Conservation (phyloP, 2,113 vertebrate genomes). For the Sminthopsis crassicaudata region DNA sequence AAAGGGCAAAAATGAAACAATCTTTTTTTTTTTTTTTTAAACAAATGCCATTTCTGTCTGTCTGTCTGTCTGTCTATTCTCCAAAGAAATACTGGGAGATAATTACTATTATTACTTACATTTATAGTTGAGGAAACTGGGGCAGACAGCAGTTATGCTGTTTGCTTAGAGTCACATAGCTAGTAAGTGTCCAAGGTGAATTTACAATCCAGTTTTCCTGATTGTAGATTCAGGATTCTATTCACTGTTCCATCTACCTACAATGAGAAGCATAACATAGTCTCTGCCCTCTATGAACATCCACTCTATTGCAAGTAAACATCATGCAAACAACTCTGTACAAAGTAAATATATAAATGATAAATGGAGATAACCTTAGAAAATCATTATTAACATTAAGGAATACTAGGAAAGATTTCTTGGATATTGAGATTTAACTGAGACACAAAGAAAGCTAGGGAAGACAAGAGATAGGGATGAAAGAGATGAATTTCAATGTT, state of each 20-base stretch:
- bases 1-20: not conserved
- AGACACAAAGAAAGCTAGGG: not conserved
- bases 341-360: too few relatives aligned
- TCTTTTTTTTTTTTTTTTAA: not conserved
- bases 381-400: not conserved
- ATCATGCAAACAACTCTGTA: not conserved
- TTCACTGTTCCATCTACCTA: not conserved
- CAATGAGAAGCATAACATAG: not conserved
- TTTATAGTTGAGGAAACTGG: not conserved
- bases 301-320: not conserved
- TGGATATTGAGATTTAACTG: not conserved
- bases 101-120: not conserved
- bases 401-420: not conserved
- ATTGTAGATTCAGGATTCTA: not conserved
- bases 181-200: not conserved
- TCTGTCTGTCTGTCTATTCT: too few relatives aligned
- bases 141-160: not conserved
- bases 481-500: rapidly evolving
- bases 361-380: not conserved
- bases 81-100: not conserved
- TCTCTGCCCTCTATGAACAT: not conserved
- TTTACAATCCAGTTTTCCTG: not conserved
- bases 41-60: too few relatives aligned
- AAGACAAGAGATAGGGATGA: not conserved
- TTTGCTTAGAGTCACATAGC: not conserved